These are phyloP conservation scores for Platycercus adscitus DNA, from an alignment of 2,113 vertebrate genomes.

Conservation along the genomic window DNA sequence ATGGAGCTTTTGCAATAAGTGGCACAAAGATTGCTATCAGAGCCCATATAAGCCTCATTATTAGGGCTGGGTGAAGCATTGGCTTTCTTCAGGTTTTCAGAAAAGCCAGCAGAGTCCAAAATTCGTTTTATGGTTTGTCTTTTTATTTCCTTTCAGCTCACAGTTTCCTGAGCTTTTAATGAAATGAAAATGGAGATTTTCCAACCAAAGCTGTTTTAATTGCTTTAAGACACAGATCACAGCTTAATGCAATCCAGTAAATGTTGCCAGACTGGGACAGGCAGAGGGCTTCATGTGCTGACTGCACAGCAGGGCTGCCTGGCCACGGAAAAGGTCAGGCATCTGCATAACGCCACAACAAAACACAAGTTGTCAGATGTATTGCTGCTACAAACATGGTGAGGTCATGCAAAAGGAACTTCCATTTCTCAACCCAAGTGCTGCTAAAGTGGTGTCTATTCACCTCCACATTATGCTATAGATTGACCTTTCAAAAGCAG, in stretches of 20 bases:
- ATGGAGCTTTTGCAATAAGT: constrained; percentile 51
- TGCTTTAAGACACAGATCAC: constrained; percentile 12
- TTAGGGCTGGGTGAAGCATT: constrained; percentile 25
- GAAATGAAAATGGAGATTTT: constrained; percentile 17
- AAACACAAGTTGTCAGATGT: neutral
- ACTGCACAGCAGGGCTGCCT: neutral
- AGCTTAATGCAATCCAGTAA: neutral
- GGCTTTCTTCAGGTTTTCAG: constrained; percentile 16
- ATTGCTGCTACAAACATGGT: neutral
- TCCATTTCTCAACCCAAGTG: neutral
- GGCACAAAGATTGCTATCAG: constrained; percentile 21
- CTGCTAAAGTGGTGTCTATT: neutral
- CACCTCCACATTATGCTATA: neutral
- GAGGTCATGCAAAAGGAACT: neutral
- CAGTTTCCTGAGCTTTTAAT: neutral
- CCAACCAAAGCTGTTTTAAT: constrained; percentile 12
- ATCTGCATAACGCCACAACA: neutral
- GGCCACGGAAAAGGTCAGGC: constrained; percentile 39
- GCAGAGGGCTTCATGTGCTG: neutral
- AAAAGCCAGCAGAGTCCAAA: neutral
- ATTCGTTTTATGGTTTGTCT: neutral
- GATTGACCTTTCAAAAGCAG: neutral
- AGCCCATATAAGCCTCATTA: constrained; percentile 24
- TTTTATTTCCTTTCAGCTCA: neutral
- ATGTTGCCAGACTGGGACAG: neutral